These are phyloP conservation scores for Puntigrus tetrazona DNA, from an alignment of 2,113 vertebrate species.

Conservation along the genomic window DNA sequence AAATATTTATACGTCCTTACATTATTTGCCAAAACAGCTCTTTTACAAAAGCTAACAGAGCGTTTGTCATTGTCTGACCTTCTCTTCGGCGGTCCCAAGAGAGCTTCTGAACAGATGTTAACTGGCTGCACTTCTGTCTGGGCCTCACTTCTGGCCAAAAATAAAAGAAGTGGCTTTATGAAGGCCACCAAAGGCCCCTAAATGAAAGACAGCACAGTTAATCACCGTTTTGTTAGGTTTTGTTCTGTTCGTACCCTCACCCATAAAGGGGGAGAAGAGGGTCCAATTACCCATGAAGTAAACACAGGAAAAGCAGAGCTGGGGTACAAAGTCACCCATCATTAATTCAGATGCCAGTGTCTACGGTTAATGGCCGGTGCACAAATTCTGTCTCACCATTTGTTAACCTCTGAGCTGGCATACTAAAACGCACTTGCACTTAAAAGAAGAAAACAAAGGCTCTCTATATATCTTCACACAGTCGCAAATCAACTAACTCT, in stretches of 20 bases:
- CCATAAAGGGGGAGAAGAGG: conserved; percentile 18
- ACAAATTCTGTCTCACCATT: conserved; percentile 15
- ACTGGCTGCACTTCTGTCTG: conserved; percentile 40
- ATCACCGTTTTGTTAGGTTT: conserved; percentile 27
- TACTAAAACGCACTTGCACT: not conserved
- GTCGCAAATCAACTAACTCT: conserved; percentile 16
- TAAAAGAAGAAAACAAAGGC: not conserved
- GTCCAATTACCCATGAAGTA: conserved; percentile 32
- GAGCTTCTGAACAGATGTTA: conserved; percentile 47
- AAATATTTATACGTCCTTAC: conserved; percentile 7
- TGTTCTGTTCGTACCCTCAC: not conserved
- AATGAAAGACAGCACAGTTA: conserved; percentile 33
- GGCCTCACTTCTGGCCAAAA: conserved; percentile 17
- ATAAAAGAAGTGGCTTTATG: conserved; percentile 20
- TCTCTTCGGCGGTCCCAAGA: conserved; percentile 28
- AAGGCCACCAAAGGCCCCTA: not conserved
- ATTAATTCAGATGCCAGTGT: conserved; percentile 33
- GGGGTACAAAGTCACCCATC: conserved; percentile 21
- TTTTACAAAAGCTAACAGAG: conserved; percentile 22
- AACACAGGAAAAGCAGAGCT: conserved; percentile 33
- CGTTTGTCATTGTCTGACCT: conserved; percentile 54
- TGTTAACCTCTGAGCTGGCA: conserved; percentile 14
- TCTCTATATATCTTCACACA: not conserved
- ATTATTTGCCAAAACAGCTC: conserved; percentile 33
- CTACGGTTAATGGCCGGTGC: conserved; percentile 10